Evolutionary conservation across 2,113 vertebrate species (phyloP).

Genomic region (Manacus vitellinus): DNA sequence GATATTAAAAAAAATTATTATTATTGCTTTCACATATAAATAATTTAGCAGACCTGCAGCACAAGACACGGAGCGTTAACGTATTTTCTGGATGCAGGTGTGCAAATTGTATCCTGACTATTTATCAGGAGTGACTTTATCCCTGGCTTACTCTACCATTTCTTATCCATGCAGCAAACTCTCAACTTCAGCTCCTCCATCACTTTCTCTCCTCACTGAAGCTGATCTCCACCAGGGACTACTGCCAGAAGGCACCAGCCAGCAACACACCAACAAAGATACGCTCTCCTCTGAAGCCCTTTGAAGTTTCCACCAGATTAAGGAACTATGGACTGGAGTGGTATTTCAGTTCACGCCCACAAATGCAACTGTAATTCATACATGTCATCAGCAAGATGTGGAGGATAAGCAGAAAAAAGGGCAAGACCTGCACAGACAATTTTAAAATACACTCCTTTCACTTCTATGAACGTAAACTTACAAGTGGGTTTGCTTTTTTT

Average conservation of each 20-base stretch:
- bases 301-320: not conserved
- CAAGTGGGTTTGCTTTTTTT: not conserved
- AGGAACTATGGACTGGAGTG: not conserved
- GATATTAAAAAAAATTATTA: not conserved
- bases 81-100: not conserved
- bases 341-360: not conserved
- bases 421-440: not conserved
- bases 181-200: not conserved
- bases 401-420: not conserved
- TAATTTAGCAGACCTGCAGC: not conserved
- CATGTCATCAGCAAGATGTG: not conserved
- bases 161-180: not conserved
- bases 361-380: not conserved
- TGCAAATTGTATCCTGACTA: not conserved
- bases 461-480: not conserved
- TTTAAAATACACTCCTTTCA: not conserved
- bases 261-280: not conserved
- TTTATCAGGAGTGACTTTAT: not conserved
- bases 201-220: not conserved
- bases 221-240: not conserved
- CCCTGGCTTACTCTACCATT: not conserved
- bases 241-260: not conserved
- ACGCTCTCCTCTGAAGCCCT: not conserved
- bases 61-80: not conserved
- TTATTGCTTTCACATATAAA: not conserved